Percentiles rank a stretch among this genome's conserved stretches.
Conservation (phyloP, 2,113 vertebrate genomes). For the Anhinga anhinga region DNA sequence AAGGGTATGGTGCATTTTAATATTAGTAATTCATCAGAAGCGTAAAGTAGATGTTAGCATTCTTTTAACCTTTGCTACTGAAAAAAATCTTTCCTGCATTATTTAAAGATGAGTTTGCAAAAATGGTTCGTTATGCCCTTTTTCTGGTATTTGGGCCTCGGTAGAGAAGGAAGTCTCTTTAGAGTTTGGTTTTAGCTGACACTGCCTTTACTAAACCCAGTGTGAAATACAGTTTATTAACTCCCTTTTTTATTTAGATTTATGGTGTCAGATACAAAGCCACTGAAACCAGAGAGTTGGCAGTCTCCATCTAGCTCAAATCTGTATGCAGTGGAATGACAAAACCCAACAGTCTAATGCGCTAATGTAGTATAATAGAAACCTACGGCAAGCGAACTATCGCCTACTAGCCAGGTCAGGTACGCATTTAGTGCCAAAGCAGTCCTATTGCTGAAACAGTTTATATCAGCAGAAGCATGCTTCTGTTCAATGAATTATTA, state of each 20-base stretch:
- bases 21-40: neutral
- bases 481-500: neutral
- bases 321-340: neutral
- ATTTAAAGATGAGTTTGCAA: neutral
- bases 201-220: neutral
- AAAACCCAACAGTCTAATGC: neutral
- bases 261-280: neutral
- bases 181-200: neutral
- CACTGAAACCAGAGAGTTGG: neutral
- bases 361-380: neutral
- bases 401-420: neutral
- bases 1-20: constrained; percentile 83
- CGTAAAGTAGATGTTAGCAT: neutral
- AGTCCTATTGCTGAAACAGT: neutral
- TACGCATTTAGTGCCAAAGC: neutral
- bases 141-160: neutral
- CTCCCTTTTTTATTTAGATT: neutral
- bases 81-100: neutral
- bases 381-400: neutral
- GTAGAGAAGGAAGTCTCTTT: neutral
- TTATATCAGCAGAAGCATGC: neutral
- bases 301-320: neutral
- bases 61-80: neutral
- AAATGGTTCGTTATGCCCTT: neutral
- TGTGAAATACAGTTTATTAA: neutral